These are phyloP conservation scores for Tanaodytes sp. DNA, from an alignment of 2,888 invertebrate genomes.

Conservation along the genomic window DNA sequence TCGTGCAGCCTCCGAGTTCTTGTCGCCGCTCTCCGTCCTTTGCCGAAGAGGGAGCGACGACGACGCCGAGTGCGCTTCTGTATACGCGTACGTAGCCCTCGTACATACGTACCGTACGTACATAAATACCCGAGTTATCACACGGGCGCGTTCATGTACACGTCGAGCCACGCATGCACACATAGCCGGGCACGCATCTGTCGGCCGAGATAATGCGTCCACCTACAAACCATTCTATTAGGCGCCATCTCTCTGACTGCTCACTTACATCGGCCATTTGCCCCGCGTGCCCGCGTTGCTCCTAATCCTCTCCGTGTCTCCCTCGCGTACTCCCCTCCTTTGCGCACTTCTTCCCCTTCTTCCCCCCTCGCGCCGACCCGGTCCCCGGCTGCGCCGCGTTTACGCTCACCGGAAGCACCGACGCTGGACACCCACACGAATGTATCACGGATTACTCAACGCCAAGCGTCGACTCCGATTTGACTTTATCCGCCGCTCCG, in stretches of 20 bases:
- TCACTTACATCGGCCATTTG: slow-evolving; percentile 68
- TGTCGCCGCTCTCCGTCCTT: slow-evolving; percentile 39
- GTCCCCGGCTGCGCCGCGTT: slow-evolving; percentile 49
- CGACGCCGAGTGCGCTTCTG: not conserved
- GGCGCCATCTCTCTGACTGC: slow-evolving; percentile 73
- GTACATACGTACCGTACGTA: slow-evolving; percentile 17
- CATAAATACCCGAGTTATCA: slow-evolving; percentile 33
- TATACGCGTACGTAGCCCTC: not conserved
- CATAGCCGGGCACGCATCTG: slow-evolving; percentile 54
- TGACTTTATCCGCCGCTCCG: slow-evolving; percentile 39
- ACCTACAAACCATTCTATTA: slow-evolving; percentile 74
- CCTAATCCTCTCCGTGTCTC: slow-evolving; percentile 54
- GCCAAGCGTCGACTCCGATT: slow-evolving; percentile 52
- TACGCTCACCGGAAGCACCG: slow-evolving; percentile 65
- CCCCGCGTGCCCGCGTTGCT: slow-evolving; percentile 54
- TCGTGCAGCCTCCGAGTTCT: slow-evolving; percentile 43
- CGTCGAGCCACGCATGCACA: slow-evolving; percentile 20
- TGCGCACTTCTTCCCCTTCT: no score
- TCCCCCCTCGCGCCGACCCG: slow-evolving; percentile 49
- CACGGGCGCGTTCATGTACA: slow-evolving; percentile 47
- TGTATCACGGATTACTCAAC: slow-evolving; percentile 53
- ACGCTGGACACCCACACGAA: slow-evolving; percentile 66
- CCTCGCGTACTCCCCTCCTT: slow-evolving; percentile 45
- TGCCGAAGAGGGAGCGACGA: slow-evolving; percentile 38
- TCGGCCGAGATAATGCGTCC: slow-evolving; percentile 70